Base-by-base conservation (phyloP, 2,888 invertebrate species). In the Drosophila borealis region DNA sequence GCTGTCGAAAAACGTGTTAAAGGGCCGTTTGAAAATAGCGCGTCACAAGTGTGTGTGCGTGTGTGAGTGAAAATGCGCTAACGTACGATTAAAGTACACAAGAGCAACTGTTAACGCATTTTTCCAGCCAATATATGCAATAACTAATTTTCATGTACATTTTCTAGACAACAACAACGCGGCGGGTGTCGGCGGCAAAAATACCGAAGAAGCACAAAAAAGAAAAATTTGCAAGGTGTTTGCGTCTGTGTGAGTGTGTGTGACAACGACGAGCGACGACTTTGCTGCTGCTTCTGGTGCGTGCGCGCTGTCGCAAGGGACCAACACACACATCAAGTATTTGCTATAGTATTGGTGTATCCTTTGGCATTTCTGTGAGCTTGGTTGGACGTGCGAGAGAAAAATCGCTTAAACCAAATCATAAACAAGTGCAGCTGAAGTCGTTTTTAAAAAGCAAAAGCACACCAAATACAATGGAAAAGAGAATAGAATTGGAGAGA, bases 401-500 rank as follows among this genome's bases (percentile, higher is more conserved):
- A 70, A 84, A 83, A 60, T 57, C 59, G 63, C 68, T 69, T 72
- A 68, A 67, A 74, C 74, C 71, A 80, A 82, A 70, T 50, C 75
- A 71, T 76, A 81, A 76, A 74, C 61, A 78, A 80, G 61, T 78
- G 72, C 78, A 70, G 56, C 36, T 53, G 37, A 71, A 71, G 64
- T 60, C 17, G 59, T 33, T 61, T 39, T 29, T 42, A 37, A 9
- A 46, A 39, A 53, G 11, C 39, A 48, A 70, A 67, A 71, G 39
- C 63, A 65, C 59, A 83, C 66, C 45, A 62, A 69, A 71, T 69
- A 79, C 76, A 85, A 98, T 98, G 98, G 98, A 98, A 94, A 98
- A 98, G 93, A 96, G 98, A 93, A 96, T 99, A 94, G 96, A 96
- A 92, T 94, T 98, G 92, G 99, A 99, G 94, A 96, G 97, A 94